A percentile compares a stretch with the other conserved stretches of the same genome.
phyloP scores from a whole-genome alignment of 2,888 invertebrate genomes.

The Slavum lentiscoides region DNA sequence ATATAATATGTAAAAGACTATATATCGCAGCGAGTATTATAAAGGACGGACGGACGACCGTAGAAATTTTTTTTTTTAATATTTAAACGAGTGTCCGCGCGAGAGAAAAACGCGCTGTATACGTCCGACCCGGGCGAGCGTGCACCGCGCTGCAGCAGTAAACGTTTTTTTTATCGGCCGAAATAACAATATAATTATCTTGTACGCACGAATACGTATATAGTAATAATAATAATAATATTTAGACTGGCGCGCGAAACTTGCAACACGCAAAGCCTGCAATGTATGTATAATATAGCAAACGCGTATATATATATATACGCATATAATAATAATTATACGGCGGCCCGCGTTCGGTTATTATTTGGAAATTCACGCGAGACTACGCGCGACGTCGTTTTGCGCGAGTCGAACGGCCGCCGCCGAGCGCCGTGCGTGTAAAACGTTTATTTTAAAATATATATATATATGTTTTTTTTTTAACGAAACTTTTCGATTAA shows the following conservation, averaged over 20 bases:
- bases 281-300: too few relatives aligned
- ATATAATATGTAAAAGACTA: too few relatives aligned
- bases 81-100: slow-evolving; percentile 2
- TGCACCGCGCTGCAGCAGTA: neutral
- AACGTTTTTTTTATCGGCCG: slow-evolving; percentile 23
- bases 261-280: slow-evolving; percentile 16
- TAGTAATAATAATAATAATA: neutral
- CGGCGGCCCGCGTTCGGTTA: neutral
- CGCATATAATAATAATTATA: slow-evolving; percentile 22
- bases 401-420: neutral
- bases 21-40: too few relatives aligned
- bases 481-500: neutral
- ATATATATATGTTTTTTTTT: too few relatives aligned
- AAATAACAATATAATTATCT: slow-evolving; percentile 27
- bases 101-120: slow-evolving; percentile 10
- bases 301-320: neutral
- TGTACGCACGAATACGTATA: neutral
- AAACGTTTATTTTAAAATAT: too few relatives aligned
- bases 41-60: neutral
- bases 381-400: neutral
- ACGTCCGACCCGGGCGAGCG: too few relatives aligned
- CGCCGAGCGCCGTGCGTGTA: slow-evolving; percentile 8
- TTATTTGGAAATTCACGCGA: slow-evolving; percentile 25
- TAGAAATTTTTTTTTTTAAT: neutral
- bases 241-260: slow-evolving; percentile 24